These are phyloP conservation scores for Silurus aristotelis DNA, from an alignment of 2,797 vertebrate species.

Conservation along the genomic window DNA sequence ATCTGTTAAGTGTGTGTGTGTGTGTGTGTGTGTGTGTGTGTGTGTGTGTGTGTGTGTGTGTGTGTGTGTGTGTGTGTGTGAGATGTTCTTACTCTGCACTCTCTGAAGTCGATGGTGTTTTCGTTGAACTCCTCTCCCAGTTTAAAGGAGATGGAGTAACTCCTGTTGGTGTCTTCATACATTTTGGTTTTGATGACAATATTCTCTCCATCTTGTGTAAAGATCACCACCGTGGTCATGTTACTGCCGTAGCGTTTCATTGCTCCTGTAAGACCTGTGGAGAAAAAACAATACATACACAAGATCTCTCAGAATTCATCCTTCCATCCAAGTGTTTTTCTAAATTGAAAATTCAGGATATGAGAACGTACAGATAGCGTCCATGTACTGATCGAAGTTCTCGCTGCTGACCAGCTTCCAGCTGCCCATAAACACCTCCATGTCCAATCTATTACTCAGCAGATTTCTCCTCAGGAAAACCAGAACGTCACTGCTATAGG, in stretches of 20 bases:
- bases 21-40: no score
- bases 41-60: no score
- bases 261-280: conserved; percentile 86
- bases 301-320: no score
- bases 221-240: conserved; percentile 87
- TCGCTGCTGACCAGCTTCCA: conserved; percentile 92
- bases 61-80: no score
- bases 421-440: conserved; percentile 92
- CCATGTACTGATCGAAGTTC: conserved; percentile 94
- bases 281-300: no score
- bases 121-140: conserved; percentile 94
- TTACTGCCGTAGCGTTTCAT: conserved; percentile 89
- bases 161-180: background rate
- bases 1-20: no score
- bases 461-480: background rate
- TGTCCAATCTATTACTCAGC: conserved; percentile 65
- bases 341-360: background rate
- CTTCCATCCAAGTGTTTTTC: no score
- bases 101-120: conserved; percentile 82
- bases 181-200: conserved; percentile 75
- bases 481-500: background rate
- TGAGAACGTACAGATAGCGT: conserved; percentile 82
- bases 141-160: conserved; percentile 85
- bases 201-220: conserved; percentile 87
- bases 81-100: conserved; percentile 83